phyloP scores from a whole-genome alignment of 2,113 vertebrate genomes.

The Phaethornis superciliosus region DNA sequence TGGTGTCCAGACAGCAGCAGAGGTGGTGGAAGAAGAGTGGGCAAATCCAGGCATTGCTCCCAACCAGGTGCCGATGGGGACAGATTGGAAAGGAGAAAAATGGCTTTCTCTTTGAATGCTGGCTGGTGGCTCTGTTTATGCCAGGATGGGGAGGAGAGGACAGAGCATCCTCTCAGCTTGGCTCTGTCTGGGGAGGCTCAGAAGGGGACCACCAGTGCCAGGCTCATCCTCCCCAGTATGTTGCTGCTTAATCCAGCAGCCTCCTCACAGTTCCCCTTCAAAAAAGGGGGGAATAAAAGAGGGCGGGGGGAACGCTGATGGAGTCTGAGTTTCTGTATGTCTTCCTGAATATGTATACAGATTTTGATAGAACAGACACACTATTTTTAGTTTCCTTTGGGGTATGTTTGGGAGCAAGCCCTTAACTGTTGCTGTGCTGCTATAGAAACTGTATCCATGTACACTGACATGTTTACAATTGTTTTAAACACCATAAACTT shows the following conservation, averaged over 20 bases:
- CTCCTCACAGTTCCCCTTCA: neutral
- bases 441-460: conserved; percentile 93
- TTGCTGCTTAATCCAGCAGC: neutral
- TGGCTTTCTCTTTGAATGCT: accelerated
- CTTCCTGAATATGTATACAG: conserved; percentile 46
- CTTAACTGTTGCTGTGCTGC: conserved; percentile 89
- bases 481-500: conserved; percentile 86
- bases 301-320: neutral
- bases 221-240: neutral
- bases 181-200: neutral
- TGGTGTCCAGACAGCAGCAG: neutral
- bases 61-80: neutral
- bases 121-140: accelerated
- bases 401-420: conserved; percentile 84
- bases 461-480: conserved; percentile 89
- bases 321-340: conserved; percentile 39
- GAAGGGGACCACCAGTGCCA: accelerated
- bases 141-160: neutral
- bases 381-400: conserved; percentile 91
- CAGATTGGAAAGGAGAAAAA: neutral
- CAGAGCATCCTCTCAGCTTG: neutral
- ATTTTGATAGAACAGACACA: conserved; percentile 72
- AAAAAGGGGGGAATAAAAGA: accelerated
- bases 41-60: accelerated
- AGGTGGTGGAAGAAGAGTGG: neutral